phyloP scores from a whole-genome alignment of 2,888 invertebrate genomes.

The Drosophila demipolita region DNA sequence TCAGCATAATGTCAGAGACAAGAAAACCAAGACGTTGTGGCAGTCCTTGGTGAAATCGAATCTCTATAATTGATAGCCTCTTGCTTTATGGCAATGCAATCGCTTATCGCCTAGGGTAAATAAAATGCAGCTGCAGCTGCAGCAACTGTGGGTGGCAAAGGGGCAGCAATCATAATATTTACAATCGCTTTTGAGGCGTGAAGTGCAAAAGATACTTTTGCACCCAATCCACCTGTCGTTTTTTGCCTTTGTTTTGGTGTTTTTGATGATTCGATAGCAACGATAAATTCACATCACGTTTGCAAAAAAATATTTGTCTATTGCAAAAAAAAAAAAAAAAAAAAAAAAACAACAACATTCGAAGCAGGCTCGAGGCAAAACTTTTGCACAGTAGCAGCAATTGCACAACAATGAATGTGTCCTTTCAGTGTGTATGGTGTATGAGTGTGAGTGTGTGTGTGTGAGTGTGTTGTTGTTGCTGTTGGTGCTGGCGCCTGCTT shows the following conservation, averaged over 20 bases:
- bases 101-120: neutral
- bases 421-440: slow-evolving; percentile 13
- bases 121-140: neutral
- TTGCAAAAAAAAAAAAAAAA: slow-evolving; percentile 26
- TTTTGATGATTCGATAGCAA: slow-evolving; percentile 56
- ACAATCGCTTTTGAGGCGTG: slow-evolving; percentile 49
- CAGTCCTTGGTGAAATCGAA: neutral
- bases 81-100: neutral
- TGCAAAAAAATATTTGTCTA: slow-evolving; percentile 83
- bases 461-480: slow-evolving; percentile 2
- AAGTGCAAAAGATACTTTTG: slow-evolving; percentile 33
- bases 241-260: neutral
- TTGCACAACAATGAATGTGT: slow-evolving; percentile 41
- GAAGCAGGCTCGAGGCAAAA: slow-evolving; percentile 62
- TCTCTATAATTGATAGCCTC: neutral
- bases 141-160: neutral
- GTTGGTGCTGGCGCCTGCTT: slow-evolving; percentile 22
- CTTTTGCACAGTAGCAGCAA: slow-evolving; percentile 29
- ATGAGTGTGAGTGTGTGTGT: slow-evolving; percentile 4
- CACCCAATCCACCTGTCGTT: slow-evolving; percentile 24
- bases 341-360: slow-evolving; percentile 56
- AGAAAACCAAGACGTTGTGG: neutral
- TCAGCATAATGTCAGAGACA: neutral
- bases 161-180: slow-evolving; percentile 47
- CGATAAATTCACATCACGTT: slow-evolving; percentile 84